Base-by-base conservation (phyloP, 2,888 invertebrate genomes). In the Meteorus colon region DNA sequence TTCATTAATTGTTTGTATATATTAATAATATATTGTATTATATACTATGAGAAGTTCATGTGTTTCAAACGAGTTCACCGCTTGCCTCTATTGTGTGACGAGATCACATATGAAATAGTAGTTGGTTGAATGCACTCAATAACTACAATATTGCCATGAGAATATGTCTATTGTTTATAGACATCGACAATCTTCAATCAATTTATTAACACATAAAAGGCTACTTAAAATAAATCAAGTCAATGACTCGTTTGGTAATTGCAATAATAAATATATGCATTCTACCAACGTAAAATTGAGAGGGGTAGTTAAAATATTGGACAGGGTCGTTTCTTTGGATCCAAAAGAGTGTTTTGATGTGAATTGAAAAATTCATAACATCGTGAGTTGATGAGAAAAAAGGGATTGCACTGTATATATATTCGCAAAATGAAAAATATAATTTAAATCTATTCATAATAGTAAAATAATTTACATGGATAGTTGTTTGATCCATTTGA, bases 41-140 rank as follows among this genome's bases (percentile, higher is more conserved):
- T 24, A 79, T 80, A 84, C 76, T 81, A 37, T 29, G 65, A 24
- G 24, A 24, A 24, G 24, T 24, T 24, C 24, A 24, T 4, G 24
- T 37, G 14, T 29, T 63, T 4, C 55, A 41, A 48, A 59, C 51
- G 69, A 62, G 63, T 31, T 41, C 67, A 65, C n/a, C 6, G 59
- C 65, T 19, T 37, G 67, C 63, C 37, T 62, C 55, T 66, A 34
- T 59, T n/a, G 16, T 31, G 51, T 60, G 37, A 70, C 37, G 14
- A 55, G 59, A 60, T 29, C 27, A 27, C 12, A 29, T 55, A 24
- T 14, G 10, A 29, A n/a, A 3, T 34, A 60, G 24, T 14, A 45
- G 29, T 65, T 73, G 55, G 29, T 65, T 60, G 8, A 55, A 37
- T 71, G 41, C 16, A 41, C 62, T 5, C 65, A 62, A 65, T 48